Evolutionary conservation across 2,888 invertebrate species (phyloP), one percentile per base, ranked within the genome.

Genomic region (Eupsilia transversa): DNA sequence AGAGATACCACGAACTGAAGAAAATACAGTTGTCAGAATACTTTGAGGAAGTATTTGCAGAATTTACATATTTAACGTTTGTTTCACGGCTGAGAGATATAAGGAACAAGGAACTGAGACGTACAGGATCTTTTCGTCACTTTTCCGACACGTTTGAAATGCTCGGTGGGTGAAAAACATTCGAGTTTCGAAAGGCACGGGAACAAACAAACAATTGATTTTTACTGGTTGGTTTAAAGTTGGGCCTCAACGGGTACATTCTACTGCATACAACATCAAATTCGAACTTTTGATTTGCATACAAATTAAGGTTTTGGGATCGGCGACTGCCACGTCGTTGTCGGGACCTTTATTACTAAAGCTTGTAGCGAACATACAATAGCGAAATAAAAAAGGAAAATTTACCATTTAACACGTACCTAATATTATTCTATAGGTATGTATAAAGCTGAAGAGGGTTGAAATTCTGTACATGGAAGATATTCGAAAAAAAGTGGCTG

Each of bases 11-110:
- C 33, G 10, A 64, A 41, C 20, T 57, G 74, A 43, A 65, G 27
- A 27, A 61, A 76, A 71, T 67, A 76, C 57, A 54, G 33, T 30
- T 59, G 52, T 41, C 66, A 41, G 14, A 67, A 64, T 54, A 68
- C 35, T 60, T 56, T 7, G 46, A 17, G 49, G 49, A 33, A 65
- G 41, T 79, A 60, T 79, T 70, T 67, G 23, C 17, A 12, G 60
- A 74, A 82, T 83, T 83, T 71, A 68, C 81, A 83, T 81, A 83
- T 63, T 83, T 79, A 73, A 71, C 67, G 38, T 79, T 83, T 74
- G 65, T 80, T 80, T 76, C 76, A 69, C 59, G 68, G 33, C 10
- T 76, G 80, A 76, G 60, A 69, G 71, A 76, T 71, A 79, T 56
- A 72, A 70, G 59, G 67, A 69, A 76, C 57, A 65, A 52, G 57